Base-by-base conservation (phyloP, 2,797 vertebrate species). In the Leucoraja ocellata region DNA sequence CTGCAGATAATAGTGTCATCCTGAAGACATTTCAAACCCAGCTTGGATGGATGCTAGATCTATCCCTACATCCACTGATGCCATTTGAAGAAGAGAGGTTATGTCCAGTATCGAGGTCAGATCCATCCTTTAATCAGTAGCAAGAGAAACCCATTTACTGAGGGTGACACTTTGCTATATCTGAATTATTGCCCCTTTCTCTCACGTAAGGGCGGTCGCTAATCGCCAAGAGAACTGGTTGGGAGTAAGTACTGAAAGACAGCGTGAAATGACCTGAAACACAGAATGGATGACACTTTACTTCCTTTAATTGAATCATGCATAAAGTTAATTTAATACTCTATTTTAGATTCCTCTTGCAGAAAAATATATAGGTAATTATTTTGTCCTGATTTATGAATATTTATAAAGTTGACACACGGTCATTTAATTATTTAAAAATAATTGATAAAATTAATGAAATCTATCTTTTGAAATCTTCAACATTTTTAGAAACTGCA, bases 381-480 rank as follows among this genome's bases (percentile, higher is more conserved):
- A 32, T 39, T 39, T 71, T 71, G 21, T 25, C 39, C 88, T 73
- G 21, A 91, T 91, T 91, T 74, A 74, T 91, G 36, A 91, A 91
- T 91, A 91, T 86, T 86, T 61, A 86, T 74, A 91, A 91, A 91
- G 21, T 68, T 28, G 71, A n/a, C 5, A 74, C 6, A 54, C 2
- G 25, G 71, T 74, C 9, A 73, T 92, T 54, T 23, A 54, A 28
- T 74, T 54, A 39, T 76, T 91, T 54, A 91, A 76, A 28, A 74
- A 25, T 25, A 76, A 54, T 92, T 54, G 28, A 92, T 92, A 71
- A 68, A 91, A 91, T 28, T 11, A 71, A 18, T 39, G 6, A 39
- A 10, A 92, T 74, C 74, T 39, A 91, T 2, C 39, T 74, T 92
- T 46, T 25, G 13, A 13, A 74, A 58, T 14, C 23, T 39, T 39